Percentiles rank a stretch among this genome's conserved stretches.
Conservation (phyloP, 2,888 invertebrate species). For the Psococerastis gibbosa region DNA sequence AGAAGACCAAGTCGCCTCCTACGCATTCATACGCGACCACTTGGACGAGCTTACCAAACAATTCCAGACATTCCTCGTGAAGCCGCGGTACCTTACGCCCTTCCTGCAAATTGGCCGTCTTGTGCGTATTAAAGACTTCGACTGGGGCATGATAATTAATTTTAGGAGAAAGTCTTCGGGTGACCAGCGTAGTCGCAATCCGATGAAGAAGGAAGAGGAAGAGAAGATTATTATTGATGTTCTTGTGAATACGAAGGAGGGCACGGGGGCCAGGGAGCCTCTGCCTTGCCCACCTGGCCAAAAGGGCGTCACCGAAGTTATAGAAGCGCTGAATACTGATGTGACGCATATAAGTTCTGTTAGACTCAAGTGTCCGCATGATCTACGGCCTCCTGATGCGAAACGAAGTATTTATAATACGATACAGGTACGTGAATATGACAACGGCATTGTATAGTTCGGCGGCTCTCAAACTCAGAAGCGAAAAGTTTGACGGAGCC, state of each 20-base stretch:
- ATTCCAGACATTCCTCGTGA: slow-evolving; percentile 60
- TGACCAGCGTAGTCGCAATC: slow-evolving; percentile 18
- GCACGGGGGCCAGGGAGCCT: slow-evolving; percentile 34
- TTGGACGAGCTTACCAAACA: slow-evolving; percentile 52
- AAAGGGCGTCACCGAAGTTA: slow-evolving; percentile 72
- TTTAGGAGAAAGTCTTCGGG: slow-evolving; percentile 40
- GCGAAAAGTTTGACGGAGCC: too few species aligned
- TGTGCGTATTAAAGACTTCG: slow-evolving; percentile 80
- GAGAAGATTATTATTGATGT: slow-evolving; percentile 18
- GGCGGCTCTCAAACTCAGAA: too few species aligned
- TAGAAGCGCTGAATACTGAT: slow-evolving; percentile 64
- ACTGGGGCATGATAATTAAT: slow-evolving; percentile 93
- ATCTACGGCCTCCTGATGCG: slow-evolving; percentile 68
- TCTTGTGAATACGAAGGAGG: slow-evolving; percentile 26
- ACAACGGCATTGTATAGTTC: too few species aligned
- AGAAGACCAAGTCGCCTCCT: slow-evolving; percentile 57
- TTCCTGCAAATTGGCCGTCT: slow-evolving; percentile 90
- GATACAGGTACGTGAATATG: slow-evolving; percentile 37
- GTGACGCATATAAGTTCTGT: slow-evolving; percentile 78
- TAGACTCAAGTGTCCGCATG: slow-evolving; percentile 75
- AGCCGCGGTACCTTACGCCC: slow-evolving; percentile 74
- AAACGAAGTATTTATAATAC: slow-evolving; percentile 70
- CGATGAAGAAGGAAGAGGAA: slow-evolving; percentile 24
- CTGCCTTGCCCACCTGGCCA: slow-evolving; percentile 48
- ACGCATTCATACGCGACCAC: slow-evolving; percentile 70